These are phyloP conservation scores for Centropus unirufus DNA, from an alignment of 2,113 vertebrate species.

Conservation along the genomic window DNA sequence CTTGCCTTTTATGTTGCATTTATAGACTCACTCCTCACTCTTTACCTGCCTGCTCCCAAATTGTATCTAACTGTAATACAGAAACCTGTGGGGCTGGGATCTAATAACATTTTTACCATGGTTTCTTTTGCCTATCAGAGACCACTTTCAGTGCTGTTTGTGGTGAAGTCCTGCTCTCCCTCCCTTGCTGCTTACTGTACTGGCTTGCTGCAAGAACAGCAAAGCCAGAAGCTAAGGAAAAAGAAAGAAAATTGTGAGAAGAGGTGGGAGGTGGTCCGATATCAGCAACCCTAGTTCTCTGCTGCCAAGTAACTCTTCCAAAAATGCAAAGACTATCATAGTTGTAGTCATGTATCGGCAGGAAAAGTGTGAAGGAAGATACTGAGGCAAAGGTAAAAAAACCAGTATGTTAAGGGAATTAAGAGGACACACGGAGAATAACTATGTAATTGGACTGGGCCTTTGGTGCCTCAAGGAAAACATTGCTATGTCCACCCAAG, in stretches of 20 bases:
- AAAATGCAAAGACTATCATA: background rate
- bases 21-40: background rate
- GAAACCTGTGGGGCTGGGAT: background rate
- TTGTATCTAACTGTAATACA: background rate
- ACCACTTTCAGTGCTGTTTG: background rate
- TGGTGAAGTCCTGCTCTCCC: accelerated
- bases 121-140: background rate
- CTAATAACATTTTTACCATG: background rate
- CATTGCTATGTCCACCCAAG: background rate
- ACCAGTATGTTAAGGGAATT: background rate
- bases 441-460: background rate
- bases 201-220: background rate
- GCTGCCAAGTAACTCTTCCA: background rate
- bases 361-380: background rate
- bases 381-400: background rate
- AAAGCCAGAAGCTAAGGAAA: background rate
- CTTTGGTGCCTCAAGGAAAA: accelerated
- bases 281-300: background rate
- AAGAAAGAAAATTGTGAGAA: background rate
- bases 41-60: background rate
- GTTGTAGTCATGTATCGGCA: background rate
- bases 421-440: background rate
- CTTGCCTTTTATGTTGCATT: background rate
- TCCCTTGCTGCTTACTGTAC: background rate
- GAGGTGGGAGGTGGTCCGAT: background rate